Evolutionary conservation across 2,113 vertebrate species (phyloP).

Genomic region (Poeciliopsis turrubarensis): DNA sequence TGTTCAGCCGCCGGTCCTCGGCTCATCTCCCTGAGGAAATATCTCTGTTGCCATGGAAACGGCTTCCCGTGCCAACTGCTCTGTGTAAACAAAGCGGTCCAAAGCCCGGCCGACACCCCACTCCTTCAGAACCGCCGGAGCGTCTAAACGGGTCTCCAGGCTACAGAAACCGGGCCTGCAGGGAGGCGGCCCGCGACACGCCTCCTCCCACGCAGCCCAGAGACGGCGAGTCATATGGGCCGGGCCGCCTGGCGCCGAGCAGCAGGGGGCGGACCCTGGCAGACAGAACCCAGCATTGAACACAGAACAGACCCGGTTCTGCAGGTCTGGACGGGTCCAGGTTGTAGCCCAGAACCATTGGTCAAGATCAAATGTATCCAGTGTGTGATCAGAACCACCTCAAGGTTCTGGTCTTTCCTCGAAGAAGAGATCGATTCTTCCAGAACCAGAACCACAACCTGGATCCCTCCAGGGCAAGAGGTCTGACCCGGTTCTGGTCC

Average conservation of each 20-base stretch:
- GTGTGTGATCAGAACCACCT: no score
- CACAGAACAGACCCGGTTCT: no score
- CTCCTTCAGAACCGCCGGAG: conserved; percentile 15
- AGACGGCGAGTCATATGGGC: conserved; percentile 3
- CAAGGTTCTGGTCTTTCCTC: no score
- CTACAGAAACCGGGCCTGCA: conserved; percentile 45
- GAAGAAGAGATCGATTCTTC: no score
- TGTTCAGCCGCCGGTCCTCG: not conserved
- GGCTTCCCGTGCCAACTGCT: conserved; percentile 28
- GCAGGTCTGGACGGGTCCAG: no score
- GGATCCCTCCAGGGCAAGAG: not conserved
- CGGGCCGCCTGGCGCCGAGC: not conserved
- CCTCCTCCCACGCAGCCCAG: conserved; percentile 39
- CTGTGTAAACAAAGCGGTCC: conserved; percentile 40
- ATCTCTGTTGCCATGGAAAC: conserved; percentile 36
- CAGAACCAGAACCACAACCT: not conserved
- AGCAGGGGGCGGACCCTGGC: not conserved
- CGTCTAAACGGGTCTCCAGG: conserved; percentile 48
- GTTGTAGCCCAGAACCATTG: no score
- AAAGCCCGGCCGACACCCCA: conserved; percentile 10
- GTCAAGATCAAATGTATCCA: no score
- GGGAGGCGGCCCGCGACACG: conserved; percentile 30
- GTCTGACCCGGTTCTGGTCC: not conserved
- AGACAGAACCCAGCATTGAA: not conserved
- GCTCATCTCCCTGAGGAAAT: not conserved